Evolutionary conservation across 1,140 invertebrate genomes (phyloP).

Genomic region (Ganaspis sp.): DNA sequence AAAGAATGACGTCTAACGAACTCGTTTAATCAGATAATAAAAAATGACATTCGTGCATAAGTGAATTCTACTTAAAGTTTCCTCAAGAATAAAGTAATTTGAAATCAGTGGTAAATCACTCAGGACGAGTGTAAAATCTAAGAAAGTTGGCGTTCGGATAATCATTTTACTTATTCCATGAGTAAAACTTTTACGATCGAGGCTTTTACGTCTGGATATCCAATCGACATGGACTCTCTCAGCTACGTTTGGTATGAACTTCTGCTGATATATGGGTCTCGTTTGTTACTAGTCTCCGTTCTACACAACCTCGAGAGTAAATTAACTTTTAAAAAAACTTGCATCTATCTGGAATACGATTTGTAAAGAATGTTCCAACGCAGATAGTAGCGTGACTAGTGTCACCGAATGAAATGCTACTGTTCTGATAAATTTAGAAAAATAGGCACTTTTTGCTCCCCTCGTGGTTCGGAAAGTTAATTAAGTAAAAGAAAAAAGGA

Average conservation of each 20-base stretch:
- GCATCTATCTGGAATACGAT: neutral
- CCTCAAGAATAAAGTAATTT: neutral
- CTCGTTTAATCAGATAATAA: neutral
- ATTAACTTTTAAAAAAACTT: constrained; percentile 1
- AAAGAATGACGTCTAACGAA: neutral
- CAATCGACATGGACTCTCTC: constrained; percentile 13
- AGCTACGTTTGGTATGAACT: constrained; percentile 2
- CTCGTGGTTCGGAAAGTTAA: neutral
- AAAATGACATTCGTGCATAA: neutral
- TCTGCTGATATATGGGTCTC: neutral
- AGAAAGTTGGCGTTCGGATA: constrained; percentile 6
- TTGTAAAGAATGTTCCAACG: neutral
- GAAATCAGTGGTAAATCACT: constrained; percentile 6
- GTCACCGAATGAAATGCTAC: neutral
- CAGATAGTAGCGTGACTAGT: neutral
- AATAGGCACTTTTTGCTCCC: too few relatives aligned
- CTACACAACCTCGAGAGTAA: neutral
- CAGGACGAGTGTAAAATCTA: neutral
- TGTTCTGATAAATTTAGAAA: too few relatives aligned
- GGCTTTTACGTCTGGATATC: constrained; percentile 8
- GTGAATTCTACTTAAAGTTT: constrained; percentile 8
- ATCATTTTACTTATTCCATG: constrained; percentile 15
- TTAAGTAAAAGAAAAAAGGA: neutral
- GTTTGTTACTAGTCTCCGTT: neutral
- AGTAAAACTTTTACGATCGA: constrained; percentile 23